Evolutionary conservation across 2,113 vertebrate genomes (phyloP).

Genomic region (Caretta caretta): DNA sequence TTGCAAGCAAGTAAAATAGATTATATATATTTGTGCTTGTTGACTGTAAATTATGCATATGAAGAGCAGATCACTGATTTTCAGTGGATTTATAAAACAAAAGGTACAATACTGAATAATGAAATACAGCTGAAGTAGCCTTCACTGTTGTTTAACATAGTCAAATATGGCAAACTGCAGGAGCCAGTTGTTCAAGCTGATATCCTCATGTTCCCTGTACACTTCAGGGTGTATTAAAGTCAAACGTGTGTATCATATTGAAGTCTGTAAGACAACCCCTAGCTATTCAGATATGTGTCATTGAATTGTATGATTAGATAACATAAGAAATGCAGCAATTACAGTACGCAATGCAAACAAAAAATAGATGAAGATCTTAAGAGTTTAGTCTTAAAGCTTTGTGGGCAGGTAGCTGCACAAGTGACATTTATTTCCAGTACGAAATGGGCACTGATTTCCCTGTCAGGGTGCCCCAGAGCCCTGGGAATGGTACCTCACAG

Average conservation of each 20-base stretch:
- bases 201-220: not conserved
- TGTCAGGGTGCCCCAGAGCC: not conserved
- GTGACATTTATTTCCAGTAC: not conserved
- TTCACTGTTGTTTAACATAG: not conserved
- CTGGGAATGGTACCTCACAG: not conserved
- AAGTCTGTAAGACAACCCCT: not conserved
- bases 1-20: not conserved
- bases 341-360: not conserved
- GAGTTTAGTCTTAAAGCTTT: not conserved
- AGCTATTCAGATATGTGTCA: not conserved
- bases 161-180: not conserved
- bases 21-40: not conserved
- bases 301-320: not conserved
- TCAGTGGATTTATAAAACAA: not conserved
- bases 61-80: not conserved
- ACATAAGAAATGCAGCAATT: not conserved
- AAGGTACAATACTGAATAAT: not conserved
- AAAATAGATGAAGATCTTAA: not conserved
- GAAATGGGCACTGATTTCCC: not conserved
- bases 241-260: accelerated
- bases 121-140: not conserved
- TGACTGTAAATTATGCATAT: not conserved
- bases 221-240: not conserved
- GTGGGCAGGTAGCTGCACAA: accelerated
- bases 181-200: not conserved